phyloP scores from a whole-genome alignment of 2,113 vertebrate genomes.

The Odontophorus gujanensis region DNA sequence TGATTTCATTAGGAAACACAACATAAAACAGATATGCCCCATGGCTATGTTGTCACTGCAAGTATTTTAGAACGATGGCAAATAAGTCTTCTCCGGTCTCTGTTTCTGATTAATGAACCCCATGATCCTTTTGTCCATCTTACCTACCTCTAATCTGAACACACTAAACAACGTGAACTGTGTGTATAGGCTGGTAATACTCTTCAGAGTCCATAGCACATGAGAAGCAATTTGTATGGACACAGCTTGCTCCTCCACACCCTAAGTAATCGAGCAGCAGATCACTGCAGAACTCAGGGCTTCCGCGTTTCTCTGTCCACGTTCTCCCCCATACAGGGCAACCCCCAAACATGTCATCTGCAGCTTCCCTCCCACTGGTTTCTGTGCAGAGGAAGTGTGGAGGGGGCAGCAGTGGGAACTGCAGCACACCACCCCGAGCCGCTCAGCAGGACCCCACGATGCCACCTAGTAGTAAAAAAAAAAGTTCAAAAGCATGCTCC shows the following conservation, averaged over 20 bases:
- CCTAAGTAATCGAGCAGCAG: background rate
- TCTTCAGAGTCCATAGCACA: background rate
- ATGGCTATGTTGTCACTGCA: background rate
- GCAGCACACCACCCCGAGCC: fast-evolving
- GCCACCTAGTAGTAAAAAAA: background rate
- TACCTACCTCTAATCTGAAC: fast-evolving
- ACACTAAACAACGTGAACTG: background rate
- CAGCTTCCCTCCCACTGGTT: background rate
- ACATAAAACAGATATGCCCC: background rate
- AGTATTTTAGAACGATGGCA: background rate
- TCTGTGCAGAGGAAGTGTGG: background rate
- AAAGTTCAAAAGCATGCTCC: background rate
- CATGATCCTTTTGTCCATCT: background rate
- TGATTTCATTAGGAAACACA: background rate
- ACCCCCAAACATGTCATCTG: fast-evolving
- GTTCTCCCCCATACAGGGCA: background rate
- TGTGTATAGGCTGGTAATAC: fast-evolving
- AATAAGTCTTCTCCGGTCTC: background rate
- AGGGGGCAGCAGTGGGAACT: fast-evolving
- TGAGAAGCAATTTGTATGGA: background rate
- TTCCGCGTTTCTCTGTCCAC: background rate
- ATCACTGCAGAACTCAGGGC: background rate
- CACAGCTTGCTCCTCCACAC: background rate
- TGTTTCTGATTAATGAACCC: background rate
- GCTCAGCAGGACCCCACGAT: background rate